phyloP scores from a whole-genome alignment of 2,888 invertebrate species.

The Carcina quercana region DNA sequence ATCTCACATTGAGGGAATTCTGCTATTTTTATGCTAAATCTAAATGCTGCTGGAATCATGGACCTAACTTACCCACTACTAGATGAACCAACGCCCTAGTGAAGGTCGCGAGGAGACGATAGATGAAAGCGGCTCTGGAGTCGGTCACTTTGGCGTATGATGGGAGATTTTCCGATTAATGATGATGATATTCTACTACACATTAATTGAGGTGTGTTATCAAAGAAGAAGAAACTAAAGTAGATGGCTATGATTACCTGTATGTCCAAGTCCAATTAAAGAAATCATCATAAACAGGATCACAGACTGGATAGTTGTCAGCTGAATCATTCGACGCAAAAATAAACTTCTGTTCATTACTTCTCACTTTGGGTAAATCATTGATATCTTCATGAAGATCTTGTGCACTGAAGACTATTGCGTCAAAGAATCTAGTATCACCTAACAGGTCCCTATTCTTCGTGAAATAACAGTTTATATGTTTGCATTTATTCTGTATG shows the following conservation, averaged over 20 bases:
- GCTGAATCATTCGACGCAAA: constrained; percentile 52
- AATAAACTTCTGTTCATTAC: constrained; percentile 45
- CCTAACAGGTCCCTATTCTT: constrained; percentile 35
- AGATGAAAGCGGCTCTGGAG: too few species aligned
- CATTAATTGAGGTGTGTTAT: too few species aligned
- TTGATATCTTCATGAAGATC: constrained; percentile 26
- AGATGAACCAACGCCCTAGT: too few species aligned
- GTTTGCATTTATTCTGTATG: constrained; percentile 28
- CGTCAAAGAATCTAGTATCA: constrained; percentile 48
- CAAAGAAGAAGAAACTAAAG: too few species aligned
- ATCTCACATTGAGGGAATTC: neutral
- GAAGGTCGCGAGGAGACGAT: too few species aligned
- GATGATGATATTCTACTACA: too few species aligned
- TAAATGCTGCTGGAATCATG: too few species aligned
- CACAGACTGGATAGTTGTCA: constrained; percentile 48
- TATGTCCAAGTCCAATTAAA: constrained; percentile 68
- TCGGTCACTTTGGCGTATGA: neutral
- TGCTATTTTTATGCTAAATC: neutral
- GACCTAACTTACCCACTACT: too few species aligned
- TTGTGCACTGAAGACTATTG: constrained; percentile 44
- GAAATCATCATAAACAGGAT: constrained; percentile 38
- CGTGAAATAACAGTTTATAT: constrained; percentile 48
- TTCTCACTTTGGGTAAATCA: constrained; percentile 30
- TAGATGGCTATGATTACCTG: too few species aligned
- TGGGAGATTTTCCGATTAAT: too few species aligned